Evolutionary conservation across 2,797 vertebrate species (phyloP).

Genomic region (Chelon labrosus): DNA sequence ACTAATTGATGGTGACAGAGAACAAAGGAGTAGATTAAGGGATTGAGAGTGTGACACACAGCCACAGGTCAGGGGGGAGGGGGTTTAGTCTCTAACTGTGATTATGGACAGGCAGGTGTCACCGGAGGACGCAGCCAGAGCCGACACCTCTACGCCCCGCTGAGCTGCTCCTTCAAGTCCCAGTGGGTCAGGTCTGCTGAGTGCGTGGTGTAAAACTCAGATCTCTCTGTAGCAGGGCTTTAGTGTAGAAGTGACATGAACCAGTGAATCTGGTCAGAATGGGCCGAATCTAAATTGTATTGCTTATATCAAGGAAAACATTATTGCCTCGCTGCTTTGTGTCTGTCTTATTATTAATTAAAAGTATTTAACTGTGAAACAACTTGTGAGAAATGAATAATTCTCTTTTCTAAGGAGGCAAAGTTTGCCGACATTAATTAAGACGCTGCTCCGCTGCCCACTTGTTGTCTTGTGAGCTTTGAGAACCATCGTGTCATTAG

Average conservation of each 20-base stretch:
- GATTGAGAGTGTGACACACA: conserved; percentile 89
- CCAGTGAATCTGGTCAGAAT: not conserved
- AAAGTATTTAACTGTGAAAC: not conserved
- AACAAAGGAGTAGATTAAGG: conserved; percentile 96
- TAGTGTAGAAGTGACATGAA: not conserved
- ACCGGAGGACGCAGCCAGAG: conserved; percentile 71
- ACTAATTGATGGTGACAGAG: conserved; percentile 92
- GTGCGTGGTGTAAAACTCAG: not conserved
- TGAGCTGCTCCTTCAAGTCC: not conserved
- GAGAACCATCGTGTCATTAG: conserved; percentile 26
- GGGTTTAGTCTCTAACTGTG: conserved; percentile 78
- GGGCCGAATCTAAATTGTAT: not conserved
- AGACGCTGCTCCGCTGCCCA: conserved; percentile 18
- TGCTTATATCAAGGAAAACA: not conserved
- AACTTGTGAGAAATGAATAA: not conserved
- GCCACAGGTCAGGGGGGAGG: conserved; percentile 88
- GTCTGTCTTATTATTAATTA: not conserved
- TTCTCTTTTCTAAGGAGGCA: not conserved
- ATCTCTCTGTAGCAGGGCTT: not conserved
- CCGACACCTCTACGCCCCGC: not conserved
- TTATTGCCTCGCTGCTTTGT: not conserved
- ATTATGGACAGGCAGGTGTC: conserved; percentile 70
- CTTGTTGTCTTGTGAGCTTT: conserved; percentile 30
- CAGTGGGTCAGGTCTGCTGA: conserved; percentile 21
- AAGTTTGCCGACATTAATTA: not conserved